phyloP scores from a whole-genome alignment of 2,113 vertebrate species.

The Solea senegalensis region DNA sequence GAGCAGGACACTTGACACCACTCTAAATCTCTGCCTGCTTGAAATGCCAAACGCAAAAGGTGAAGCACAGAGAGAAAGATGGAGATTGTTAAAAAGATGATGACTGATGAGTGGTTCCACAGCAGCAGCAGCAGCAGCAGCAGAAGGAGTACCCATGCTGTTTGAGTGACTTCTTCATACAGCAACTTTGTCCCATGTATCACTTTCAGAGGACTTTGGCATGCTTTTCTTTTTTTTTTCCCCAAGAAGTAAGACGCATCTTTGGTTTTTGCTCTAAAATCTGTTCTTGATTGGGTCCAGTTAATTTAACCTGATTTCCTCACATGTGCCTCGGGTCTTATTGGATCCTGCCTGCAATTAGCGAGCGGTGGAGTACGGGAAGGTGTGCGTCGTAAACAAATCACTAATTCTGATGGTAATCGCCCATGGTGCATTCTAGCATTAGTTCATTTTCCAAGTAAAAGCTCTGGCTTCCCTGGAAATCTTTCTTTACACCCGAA shows the following conservation, averaged over 20 bases:
- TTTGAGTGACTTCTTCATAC: background rate
- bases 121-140: background rate
- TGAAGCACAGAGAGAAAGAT: slow-evolving; percentile 20
- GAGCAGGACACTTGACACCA: slow-evolving; percentile 56
- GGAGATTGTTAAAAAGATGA: slow-evolving; percentile 28
- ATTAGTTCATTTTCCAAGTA: background rate
- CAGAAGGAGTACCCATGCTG: slow-evolving; percentile 8
- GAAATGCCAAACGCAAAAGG: slow-evolving; percentile 47
- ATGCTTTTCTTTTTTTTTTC: background rate
- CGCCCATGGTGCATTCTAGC: slow-evolving; percentile 9
- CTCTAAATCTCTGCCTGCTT: slow-evolving; percentile 51
- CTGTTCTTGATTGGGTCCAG: slow-evolving; percentile 34
- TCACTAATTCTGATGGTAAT: slow-evolving; percentile 32
- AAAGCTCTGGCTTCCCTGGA: slow-evolving; percentile 26
- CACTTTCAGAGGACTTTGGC: background rate
- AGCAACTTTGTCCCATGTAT: background rate
- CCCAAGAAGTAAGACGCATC: background rate
- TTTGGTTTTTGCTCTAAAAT: slow-evolving; percentile 43
- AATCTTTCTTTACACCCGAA: slow-evolving; percentile 14
- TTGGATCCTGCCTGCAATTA: slow-evolving; percentile 12
- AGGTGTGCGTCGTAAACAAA: slow-evolving; percentile 17
- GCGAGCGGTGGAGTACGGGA: slow-evolving; percentile 3
- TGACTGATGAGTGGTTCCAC: slow-evolving; percentile 37
- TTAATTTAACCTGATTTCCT: slow-evolving; percentile 38
- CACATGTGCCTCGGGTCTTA: slow-evolving; percentile 25